Evolutionary conservation across 2,888 invertebrate genomes (phyloP).

Genomic region (Leptinotarsa juncta): DNA sequence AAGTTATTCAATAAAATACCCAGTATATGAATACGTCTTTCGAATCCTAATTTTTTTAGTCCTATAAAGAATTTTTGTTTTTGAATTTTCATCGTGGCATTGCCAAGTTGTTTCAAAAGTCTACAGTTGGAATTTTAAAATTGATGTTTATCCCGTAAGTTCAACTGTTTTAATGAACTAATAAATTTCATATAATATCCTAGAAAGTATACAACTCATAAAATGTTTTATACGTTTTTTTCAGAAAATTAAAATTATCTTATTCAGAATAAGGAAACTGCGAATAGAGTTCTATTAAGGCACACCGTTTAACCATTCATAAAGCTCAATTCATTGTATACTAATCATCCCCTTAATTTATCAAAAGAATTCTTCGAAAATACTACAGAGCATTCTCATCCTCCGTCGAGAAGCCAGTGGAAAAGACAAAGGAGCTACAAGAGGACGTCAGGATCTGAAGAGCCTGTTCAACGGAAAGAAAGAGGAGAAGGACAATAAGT

Average conservation of each 20-base stretch:
- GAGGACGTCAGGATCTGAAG: slow-evolving; percentile 22
- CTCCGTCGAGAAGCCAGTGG: slow-evolving; percentile 7
- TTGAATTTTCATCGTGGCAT: too few relatives aligned
- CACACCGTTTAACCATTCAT: slow-evolving; percentile 9
- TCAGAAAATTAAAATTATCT: neutral
- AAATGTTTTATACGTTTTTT: neutral
- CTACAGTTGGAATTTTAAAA: too few relatives aligned
- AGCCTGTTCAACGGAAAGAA: slow-evolving; percentile 28
- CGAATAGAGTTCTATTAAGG: neutral
- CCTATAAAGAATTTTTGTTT: too few relatives aligned
- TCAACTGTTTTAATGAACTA: too few relatives aligned
- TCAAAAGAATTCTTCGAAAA: slow-evolving; percentile 20
- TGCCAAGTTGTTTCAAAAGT: too few relatives aligned
- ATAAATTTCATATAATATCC: too few relatives aligned
- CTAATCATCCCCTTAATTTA: slow-evolving; percentile 24
- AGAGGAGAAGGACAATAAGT: slow-evolving; percentile 28
- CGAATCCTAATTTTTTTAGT: too few relatives aligned
- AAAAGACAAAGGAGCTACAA: slow-evolving; percentile 11
- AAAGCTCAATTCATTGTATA: slow-evolving; percentile 23
- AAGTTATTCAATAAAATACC: too few relatives aligned
- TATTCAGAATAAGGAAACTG: neutral
- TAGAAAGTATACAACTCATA: too few relatives aligned
- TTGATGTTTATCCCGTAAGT: too few relatives aligned
- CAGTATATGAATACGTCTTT: too few relatives aligned
- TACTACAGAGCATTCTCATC: slow-evolving; percentile 5